phyloP scores from a whole-genome alignment of 2,113 vertebrate species.

The Trinectes maculatus region DNA sequence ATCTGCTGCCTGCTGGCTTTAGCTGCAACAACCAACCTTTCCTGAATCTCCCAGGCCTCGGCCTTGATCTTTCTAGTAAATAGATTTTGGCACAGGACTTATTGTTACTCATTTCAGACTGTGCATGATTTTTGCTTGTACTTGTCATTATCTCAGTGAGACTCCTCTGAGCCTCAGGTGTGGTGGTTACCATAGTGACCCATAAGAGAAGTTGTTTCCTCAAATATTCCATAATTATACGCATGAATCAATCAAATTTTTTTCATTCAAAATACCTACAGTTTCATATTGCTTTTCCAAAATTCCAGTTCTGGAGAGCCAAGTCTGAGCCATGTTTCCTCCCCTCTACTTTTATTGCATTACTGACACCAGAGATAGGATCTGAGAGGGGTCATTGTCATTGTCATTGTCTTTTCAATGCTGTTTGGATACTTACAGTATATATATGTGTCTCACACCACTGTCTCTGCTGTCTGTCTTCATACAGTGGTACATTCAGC shows the following conservation, averaged over 20 bases:
- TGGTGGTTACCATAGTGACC: slow-evolving; percentile 4
- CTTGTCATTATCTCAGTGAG: background rate
- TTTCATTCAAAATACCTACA: no score
- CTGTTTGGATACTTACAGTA: slow-evolving; percentile 7
- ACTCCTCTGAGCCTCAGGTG: background rate
- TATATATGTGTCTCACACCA: slow-evolving; percentile 3
- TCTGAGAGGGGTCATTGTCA: slow-evolving; percentile 43
- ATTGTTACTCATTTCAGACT: slow-evolving; percentile 1
- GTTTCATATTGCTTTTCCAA: background rate
- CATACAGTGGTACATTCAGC: slow-evolving; percentile 30
- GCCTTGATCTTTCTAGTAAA: background rate
- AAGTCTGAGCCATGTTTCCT: slow-evolving; percentile 1
- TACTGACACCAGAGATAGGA: slow-evolving; percentile 51
- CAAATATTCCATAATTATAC: background rate
- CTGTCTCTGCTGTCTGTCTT: slow-evolving; percentile 42
- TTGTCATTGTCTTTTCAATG: slow-evolving; percentile 31
- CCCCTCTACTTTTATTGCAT: slow-evolving; percentile 38
- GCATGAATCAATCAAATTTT: no score
- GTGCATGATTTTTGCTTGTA: background rate
- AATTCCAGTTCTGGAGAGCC: slow-evolving; percentile 13
- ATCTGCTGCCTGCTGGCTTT: slow-evolving; percentile 2
- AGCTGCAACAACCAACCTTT: background rate
- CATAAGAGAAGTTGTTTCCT: background rate
- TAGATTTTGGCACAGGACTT: background rate
- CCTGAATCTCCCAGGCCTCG: background rate